Evolutionary conservation across 2,888 invertebrate species (phyloP), one percentile per base, ranked within the genome.

Genomic region (Zaprionus lineosus): DNA sequence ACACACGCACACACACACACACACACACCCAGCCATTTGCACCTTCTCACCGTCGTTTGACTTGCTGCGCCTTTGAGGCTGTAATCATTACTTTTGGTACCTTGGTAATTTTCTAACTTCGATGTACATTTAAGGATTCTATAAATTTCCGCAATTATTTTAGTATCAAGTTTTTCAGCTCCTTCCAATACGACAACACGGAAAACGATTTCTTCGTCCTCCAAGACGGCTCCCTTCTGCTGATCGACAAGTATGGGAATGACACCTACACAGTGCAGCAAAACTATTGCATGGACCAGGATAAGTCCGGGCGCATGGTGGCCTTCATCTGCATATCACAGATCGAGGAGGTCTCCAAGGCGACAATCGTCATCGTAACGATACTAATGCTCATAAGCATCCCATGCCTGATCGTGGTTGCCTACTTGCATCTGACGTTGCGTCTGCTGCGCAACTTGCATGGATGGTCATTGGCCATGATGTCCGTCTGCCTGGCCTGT

Each of bases 361-460:
- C 69, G 3, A 69, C 65, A 43, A 8, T 69, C 2, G 34, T 69
- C 6, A 71, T 34, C 1, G 84, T 88, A 31, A 86, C 88, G 0
- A 65, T 84, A n/a, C 69, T 89, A 2, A 90, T 89, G 90, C 58
- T 89, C 0, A 64, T 89, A 1, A 90, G 90, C 4, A 88, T 90
- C 33, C 89, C 89, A 6, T 89, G 88, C 9, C 68, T 89, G 2
- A 57, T 88, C 8, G 15, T 87, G 19, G 88, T 89, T 6, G 77
- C 77, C 21, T 89, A 87, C 55, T 51, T 89, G 31, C 90, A 89
- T 67, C 55, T 89, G 14, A 67, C 79, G 0, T 62, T 89, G 19
- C 76, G 67, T 3, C 69, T 86, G 8, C 37, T 90, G 15, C 78
- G 89, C 2, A 87, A 88, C 9, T 64, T 90, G 15, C 89, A 90